Evolutionary conservation across 1,140 invertebrate species (phyloP), one percentile per base, ranked within the genome.

Genomic region (Ostrea denselamellosa): DNA sequence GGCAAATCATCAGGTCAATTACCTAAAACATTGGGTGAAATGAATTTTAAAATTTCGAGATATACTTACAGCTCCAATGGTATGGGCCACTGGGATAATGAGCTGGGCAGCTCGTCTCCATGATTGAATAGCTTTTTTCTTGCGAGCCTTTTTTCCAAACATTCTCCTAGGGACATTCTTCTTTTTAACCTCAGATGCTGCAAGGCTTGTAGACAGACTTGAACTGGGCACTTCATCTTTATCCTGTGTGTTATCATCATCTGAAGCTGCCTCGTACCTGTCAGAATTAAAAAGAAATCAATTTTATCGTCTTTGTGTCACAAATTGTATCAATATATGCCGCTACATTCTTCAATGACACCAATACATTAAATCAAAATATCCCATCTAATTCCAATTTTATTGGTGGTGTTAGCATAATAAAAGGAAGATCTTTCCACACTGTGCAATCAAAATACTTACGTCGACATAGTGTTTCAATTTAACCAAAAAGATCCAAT

Each of bases 191-290:
- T 8, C 68, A 14, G 68, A 77, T 77, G 68, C 68, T 34, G 68
- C 14, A 14, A 34, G 28, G 17, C 22, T 77, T 25, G 68, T 34
- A 12, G 68, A 34, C 68, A 77, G 12, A 44, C 3, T 77, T 77
- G 68, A 77, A 28, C 25, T 77, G 28, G 28, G 9, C 68, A 9
- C 68, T 77, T 77, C 68, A 77, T 77, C 68, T 77, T 77, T 34
- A 77, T 77, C 68, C 28, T 14, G 68, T 25, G 22, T 34, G 22
- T 25, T 10, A 34, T 77, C 28, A 77, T 77, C 68, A 17, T 77
- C 68, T 0, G 68, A 14, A 25, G 25, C 68, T 77, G 68, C 68
- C 10, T 77, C 12, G 28, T 28, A 22, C 25, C 68, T 77, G 68
- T 77, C 9, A 77, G 10, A 17, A 77, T 77, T 77, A 28, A 62